Percentiles rank a stretch among this genome's conserved stretches.
Conservation (phyloP, 92 coral and sea anemone species). For the Nematostella vectensis region DNA sequence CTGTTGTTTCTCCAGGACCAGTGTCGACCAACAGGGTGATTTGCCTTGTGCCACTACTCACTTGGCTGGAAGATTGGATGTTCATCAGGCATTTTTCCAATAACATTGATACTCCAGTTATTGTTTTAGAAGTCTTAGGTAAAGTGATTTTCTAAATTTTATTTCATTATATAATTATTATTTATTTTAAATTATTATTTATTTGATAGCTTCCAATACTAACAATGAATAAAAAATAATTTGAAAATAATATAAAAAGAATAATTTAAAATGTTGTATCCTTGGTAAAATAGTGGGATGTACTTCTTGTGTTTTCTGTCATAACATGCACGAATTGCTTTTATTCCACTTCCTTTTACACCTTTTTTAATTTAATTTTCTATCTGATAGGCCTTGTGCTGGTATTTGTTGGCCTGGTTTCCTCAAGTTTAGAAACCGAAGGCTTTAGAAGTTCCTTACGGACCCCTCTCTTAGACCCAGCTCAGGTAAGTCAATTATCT, state of each 20-base stretch:
- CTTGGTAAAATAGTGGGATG: no score
- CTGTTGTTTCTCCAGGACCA: no score
- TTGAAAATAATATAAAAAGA: no score
- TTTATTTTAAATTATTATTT: no score
- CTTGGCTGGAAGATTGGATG: constrained; percentile 95
- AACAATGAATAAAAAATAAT: not conserved
- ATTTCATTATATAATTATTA: not conserved
- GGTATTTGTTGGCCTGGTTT: constrained; percentile 47
- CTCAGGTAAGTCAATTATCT: no score
- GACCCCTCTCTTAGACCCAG: constrained; percentile 31
- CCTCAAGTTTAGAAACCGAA: constrained; percentile 42
- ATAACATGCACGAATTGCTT: no score
- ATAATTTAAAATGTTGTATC: no score
- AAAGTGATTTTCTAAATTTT: not conserved
- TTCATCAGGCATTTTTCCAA: constrained; percentile 42
- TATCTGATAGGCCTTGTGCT: constrained; percentile 34
- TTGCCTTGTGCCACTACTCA: constrained; percentile 80
- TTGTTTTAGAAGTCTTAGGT: constrained; percentile 57
- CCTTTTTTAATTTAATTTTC: no score
- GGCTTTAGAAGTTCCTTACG: constrained; percentile 29
- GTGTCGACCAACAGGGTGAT: constrained; percentile 78
- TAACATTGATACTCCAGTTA: constrained; percentile 1
- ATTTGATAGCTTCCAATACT: no score
- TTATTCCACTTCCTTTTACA: no score
- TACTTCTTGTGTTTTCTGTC: no score